Evolutionary conservation across 2,113 vertebrate species (phyloP), one percentile per base, ranked within the genome.

Genomic region (Perca schrenkii): DNA sequence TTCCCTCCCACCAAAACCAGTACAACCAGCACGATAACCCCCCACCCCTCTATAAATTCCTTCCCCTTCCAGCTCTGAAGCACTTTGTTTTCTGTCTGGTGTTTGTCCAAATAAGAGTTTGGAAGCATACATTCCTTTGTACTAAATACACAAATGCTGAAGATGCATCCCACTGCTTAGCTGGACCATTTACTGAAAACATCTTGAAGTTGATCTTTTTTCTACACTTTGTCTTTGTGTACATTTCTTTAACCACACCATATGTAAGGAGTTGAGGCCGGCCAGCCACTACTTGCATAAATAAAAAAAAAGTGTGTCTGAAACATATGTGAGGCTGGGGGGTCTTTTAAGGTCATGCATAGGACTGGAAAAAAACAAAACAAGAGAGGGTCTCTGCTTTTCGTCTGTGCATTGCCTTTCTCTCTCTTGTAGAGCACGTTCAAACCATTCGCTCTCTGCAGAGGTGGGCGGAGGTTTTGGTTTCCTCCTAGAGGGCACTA

Each of bases 21-120:
- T 86, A 74, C 82, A 62, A 88, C 89, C 89, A 82, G 87, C 87
- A 76, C 8, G 78, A 83, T 88, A 92, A 91, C 91, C 87, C 90
- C 92, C 92, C 90, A 88, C 67, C 90, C 89, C 79, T 90, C 89
- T 79, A 91, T 91, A 95, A 94, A 95, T 95, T 95, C 94, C 93
- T 94, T 92, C 68, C 60, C 74, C 67, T 89, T 87, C 84, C 89
- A 92, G 88, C 90, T 90, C 67, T 66, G 68, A 77, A 79, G 74
- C 75, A 83, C 88, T 93, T 91, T 88, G 87, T 91, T 91, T 86
- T 86, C 82, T 40, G 77, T 81, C 72, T 87, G 72, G n/a, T 80
- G 83, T 89, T 89, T 92, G 83, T 82, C 84, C 56, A 79, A 85
- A 90, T 79, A 78, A 80, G 47, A 70, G n/a, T 86, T 88, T 64